Evolutionary conservation across 2,888 invertebrate genomes (phyloP).

Genomic region (Podabrus alpinus): DNA sequence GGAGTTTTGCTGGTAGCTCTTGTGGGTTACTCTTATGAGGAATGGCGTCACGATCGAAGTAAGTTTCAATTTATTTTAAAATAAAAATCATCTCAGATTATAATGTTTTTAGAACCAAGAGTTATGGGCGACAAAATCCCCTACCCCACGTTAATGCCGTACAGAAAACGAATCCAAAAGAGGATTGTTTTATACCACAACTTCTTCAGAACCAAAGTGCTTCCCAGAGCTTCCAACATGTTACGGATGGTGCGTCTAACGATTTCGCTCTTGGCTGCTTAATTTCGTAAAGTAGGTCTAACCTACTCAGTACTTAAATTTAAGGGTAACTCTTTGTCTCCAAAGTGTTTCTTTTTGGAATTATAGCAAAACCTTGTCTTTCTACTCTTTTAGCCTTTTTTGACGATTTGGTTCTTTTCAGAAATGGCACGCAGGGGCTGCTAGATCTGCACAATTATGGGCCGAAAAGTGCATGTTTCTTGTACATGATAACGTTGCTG

Average conservation of each 20-base stretch:
- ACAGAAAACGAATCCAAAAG: slow-evolving; percentile 64
- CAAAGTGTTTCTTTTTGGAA: neutral
- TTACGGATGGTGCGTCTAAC: slow-evolving; percentile 68
- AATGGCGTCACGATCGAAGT: slow-evolving; percentile 24
- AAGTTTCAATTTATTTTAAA: slow-evolving; percentile 9
- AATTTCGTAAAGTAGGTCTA: slow-evolving; percentile 34
- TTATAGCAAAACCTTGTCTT: neutral
- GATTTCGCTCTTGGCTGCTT: slow-evolving; percentile 28
- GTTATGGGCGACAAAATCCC: slow-evolving; percentile 63
- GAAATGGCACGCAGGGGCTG: slow-evolving; percentile 76
- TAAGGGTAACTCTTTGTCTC: neutral
- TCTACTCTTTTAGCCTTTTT: neutral
- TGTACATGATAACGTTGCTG: slow-evolving; percentile 69
- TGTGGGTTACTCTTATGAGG: neutral
- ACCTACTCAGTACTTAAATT: slow-evolving; percentile 11
- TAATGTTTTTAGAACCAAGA: slow-evolving; percentile 58
- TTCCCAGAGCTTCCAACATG: slow-evolving; percentile 80
- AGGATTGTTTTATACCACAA: slow-evolving; percentile 79
- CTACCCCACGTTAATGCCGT: slow-evolving; percentile 61
- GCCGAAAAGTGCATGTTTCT: slow-evolving; percentile 72
- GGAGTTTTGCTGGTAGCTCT: neutral
- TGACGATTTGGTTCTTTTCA: slow-evolving; percentile 49
- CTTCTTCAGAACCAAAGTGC: slow-evolving; percentile 74
- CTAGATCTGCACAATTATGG: slow-evolving; percentile 74
- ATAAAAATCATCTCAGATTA: neutral